Percentiles rank a stretch among this genome's conserved stretches.
Evolutionary conservation across 2,113 vertebrate species (phyloP).

Genomic region (Mola mola): DNA sequence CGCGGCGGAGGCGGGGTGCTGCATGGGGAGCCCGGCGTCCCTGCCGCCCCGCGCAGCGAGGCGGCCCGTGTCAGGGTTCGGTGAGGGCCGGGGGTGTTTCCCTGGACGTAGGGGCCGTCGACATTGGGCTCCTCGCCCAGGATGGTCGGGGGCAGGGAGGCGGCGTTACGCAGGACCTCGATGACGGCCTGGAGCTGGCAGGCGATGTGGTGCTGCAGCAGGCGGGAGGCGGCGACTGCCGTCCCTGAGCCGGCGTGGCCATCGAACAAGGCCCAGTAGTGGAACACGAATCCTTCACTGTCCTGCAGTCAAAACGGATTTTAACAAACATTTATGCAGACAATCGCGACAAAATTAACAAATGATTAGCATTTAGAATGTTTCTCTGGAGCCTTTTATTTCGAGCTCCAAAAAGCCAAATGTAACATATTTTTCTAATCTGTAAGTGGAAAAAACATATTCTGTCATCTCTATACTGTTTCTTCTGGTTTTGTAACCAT

Average conservation of each 20-base stretch:
- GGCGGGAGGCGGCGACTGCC: conserved; percentile 89
- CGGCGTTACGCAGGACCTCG: conserved; percentile 88
- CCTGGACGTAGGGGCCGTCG: conserved; percentile 70
- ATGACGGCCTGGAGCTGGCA: conserved; percentile 92
- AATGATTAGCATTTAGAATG: too few species aligned
- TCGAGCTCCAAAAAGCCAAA: too few species aligned
- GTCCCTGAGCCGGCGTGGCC: conserved; percentile 95
- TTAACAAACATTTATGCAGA: too few species aligned
- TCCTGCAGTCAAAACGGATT: conserved; percentile 52
- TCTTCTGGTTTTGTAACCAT: too few species aligned
- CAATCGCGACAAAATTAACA: too few species aligned
- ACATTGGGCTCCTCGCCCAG: conserved; percentile 89
- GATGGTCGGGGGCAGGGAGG: conserved; percentile 86
- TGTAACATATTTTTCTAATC: too few species aligned
- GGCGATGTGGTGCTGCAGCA: conserved; percentile 91
- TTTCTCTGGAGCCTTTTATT: too few species aligned
- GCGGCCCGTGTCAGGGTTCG: conserved; percentile 89
- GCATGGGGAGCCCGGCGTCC: conserved; percentile 86
- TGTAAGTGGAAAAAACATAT: too few species aligned
- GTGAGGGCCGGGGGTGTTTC: conserved; percentile 72
- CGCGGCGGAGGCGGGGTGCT: conserved; percentile 87
- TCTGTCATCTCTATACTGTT: too few species aligned
- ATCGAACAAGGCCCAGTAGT: conserved; percentile 97
- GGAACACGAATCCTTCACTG: conserved; percentile 87
- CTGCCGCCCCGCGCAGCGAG: conserved; percentile 88